These are phyloP conservation scores for Euthynnus affinis DNA, from an alignment of 2,797 vertebrate genomes.

Conservation along the genomic window DNA sequence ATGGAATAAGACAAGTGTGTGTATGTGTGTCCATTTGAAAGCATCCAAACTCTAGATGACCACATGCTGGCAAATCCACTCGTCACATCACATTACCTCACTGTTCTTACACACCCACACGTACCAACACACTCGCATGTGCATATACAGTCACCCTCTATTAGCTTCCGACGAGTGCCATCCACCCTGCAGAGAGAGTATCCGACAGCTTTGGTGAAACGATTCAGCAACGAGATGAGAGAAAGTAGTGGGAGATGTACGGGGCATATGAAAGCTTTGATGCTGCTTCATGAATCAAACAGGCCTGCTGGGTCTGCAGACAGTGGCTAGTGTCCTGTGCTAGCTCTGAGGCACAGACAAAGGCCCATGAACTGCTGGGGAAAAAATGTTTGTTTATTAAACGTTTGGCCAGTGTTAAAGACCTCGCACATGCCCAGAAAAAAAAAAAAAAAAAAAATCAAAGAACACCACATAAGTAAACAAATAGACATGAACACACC, in stretches of 20 bases:
- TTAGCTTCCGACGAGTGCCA: slow-evolving; percentile 67
- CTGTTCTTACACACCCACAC: slow-evolving; percentile 30
- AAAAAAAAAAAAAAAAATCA: background rate
- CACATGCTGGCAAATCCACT: slow-evolving; percentile 71
- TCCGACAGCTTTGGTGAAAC: slow-evolving; percentile 59
- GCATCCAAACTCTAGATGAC: slow-evolving; percentile 56
- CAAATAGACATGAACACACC: slow-evolving; percentile 5
- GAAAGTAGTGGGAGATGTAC: slow-evolving; percentile 59
- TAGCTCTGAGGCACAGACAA: slow-evolving; percentile 36
- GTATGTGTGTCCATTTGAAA: slow-evolving; percentile 23
- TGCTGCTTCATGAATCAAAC: slow-evolving; percentile 69
- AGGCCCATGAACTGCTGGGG: slow-evolving; percentile 15
- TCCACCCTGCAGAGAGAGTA: slow-evolving; percentile 61
- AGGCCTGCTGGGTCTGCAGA: slow-evolving; percentile 58
- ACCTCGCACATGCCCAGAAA: background rate
- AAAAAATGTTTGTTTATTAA: slow-evolving; percentile 35
- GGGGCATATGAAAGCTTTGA: slow-evolving; percentile 61
- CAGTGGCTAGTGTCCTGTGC: slow-evolving; percentile 38
- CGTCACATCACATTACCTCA: slow-evolving; percentile 65
- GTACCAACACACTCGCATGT: slow-evolving; percentile 18
- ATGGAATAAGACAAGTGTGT: slow-evolving; percentile 39
- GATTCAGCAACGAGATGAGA: slow-evolving; percentile 63
- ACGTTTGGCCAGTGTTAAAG: slow-evolving; percentile 29
- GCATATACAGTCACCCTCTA: slow-evolving; percentile 68
- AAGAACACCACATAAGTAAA: background rate